Evolutionary conservation across 2,888 invertebrate species (phyloP).

Genomic region (Balanococcus diminutus): DNA sequence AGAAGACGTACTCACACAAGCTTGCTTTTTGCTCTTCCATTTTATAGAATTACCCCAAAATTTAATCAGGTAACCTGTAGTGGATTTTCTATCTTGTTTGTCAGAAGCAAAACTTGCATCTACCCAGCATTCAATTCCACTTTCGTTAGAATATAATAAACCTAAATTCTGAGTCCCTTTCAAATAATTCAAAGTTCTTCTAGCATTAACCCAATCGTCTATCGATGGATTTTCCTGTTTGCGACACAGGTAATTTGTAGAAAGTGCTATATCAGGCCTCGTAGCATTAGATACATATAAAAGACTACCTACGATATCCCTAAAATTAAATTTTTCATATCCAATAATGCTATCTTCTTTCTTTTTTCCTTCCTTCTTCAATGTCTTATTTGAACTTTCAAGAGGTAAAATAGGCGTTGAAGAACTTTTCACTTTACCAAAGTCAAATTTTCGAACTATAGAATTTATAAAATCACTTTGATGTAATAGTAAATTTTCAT

Average conservation of each 20-base stretch:
- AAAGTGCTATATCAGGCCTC: not conserved
- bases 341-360: not conserved
- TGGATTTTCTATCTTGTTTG: conserved; percentile 57
- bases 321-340: not conserved
- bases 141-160: too few relatives aligned
- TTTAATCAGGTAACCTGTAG: conserved; percentile 57
- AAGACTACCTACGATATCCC: not conserved
- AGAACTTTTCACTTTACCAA: not conserved
- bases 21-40: conserved; percentile 57
- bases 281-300: not conserved
- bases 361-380: not conserved
- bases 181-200: too few relatives aligned
- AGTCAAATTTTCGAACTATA: not conserved
- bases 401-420: not conserved
- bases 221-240: not conserved
- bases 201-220: not conserved
- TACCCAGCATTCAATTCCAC: conserved; percentile 55
- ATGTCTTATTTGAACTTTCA: not conserved
- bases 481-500: not conserved
- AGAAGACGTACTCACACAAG: conserved; percentile 52
- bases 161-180: too few relatives aligned
- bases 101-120: conserved; percentile 58
- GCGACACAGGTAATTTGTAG: not conserved
- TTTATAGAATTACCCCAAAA: conserved; percentile 57
- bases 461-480: not conserved